A percentile compares a stretch with the other conserved stretches of the same genome.
Conservation (phyloP, 2,888 invertebrate genomes). For the Pegoplata infirma region DNA sequence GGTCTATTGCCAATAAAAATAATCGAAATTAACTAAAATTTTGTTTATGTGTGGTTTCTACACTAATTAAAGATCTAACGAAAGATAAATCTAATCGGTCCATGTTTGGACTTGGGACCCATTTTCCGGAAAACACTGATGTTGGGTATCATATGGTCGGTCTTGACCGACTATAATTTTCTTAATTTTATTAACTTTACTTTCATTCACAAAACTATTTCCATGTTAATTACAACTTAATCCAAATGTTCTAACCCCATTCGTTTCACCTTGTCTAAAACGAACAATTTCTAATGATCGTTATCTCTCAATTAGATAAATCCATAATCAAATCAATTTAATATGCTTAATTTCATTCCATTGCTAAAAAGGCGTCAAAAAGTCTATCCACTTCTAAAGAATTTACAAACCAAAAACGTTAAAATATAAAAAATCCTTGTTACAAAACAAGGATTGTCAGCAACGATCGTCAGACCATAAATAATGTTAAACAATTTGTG, state of each 20-base stretch:
- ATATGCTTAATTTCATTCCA: slow-evolving; percentile 68
- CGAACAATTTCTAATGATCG: neutral
- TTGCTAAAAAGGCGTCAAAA: slow-evolving; percentile 66
- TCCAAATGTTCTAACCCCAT: slow-evolving; percentile 2
- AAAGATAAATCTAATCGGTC: no score
- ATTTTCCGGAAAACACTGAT: no score
- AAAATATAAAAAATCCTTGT: neutral
- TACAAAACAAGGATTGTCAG: slow-evolving; percentile 38
- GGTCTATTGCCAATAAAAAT: no score
- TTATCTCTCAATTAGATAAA: slow-evolving; percentile 64
- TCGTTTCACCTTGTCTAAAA: slow-evolving; percentile 35
- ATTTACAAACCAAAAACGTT: slow-evolving; percentile 8
- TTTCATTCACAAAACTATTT: neutral
- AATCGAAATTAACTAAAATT: no score
- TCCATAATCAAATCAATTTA: slow-evolving; percentile 71
- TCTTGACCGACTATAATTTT: no score
- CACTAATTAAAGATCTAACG: no score
- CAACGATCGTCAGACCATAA: slow-evolving; percentile 53
- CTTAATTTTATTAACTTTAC: no score
- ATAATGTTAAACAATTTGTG: slow-evolving; percentile 60
- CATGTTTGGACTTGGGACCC: no score
- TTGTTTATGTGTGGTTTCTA: no score
- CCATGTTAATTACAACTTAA: neutral
- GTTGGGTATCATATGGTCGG: no score
- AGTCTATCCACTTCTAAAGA: slow-evolving; percentile 65